These are phyloP conservation scores for Poeciliopsis gracilis DNA, from an alignment of 2,797 vertebrate species.

Conservation along the genomic window DNA sequence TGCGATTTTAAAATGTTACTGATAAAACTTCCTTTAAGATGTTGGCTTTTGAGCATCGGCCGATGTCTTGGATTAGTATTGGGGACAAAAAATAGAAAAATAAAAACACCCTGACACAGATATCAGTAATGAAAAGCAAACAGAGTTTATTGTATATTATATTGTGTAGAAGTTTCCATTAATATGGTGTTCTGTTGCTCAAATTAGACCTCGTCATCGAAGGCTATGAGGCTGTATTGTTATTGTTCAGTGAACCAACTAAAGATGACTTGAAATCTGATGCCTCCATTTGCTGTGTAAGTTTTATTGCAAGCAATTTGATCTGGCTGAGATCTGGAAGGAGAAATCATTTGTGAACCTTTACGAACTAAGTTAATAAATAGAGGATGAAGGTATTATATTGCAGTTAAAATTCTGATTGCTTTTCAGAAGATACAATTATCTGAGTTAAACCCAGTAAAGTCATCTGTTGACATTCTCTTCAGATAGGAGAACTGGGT, in stretches of 20 bases:
- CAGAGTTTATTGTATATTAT: neutral
- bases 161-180: neutral
- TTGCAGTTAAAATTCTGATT: neutral
- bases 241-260: neutral
- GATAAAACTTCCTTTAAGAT: neutral
- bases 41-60: neutral
- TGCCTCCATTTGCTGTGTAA: neutral
- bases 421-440: neutral
- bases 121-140: neutral
- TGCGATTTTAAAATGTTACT: neutral
- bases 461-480: neutral
- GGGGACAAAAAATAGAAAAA: neutral
- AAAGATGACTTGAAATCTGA: neutral
- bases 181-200: conserved; percentile 12
- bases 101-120: neutral
- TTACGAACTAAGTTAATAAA: too few relatives aligned
- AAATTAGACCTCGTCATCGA: neutral
- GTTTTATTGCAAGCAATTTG: neutral
- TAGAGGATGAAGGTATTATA: neutral
- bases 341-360: neutral
- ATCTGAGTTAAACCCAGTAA: neutral
- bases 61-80: neutral
- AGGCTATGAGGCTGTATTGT: conserved; percentile 6
- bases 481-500: neutral
- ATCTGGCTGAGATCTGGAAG: neutral